phyloP scores from a whole-genome alignment of 2,888 invertebrate genomes.

The Noctua janthe region DNA sequence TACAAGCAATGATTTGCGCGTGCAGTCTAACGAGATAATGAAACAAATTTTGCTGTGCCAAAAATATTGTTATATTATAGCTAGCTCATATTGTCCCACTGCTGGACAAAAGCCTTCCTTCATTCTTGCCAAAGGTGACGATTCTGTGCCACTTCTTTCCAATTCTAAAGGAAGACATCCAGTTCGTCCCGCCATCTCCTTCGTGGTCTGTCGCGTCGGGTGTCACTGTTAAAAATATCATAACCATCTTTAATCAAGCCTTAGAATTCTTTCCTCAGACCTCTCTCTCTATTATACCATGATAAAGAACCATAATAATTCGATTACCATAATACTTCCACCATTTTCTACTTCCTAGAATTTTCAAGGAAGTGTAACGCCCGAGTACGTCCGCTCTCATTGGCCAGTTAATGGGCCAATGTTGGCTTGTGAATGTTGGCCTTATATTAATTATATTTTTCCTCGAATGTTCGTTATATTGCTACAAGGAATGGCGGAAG shows the following conservation, averaged over 20 bases:
- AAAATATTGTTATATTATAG: too few relatives aligned
- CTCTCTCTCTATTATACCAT: conserved; percentile 17
- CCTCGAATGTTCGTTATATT: conserved; percentile 29
- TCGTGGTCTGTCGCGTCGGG: too few relatives aligned
- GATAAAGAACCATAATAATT: not conserved
- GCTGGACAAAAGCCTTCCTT: too few relatives aligned
- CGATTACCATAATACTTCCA: not conserved
- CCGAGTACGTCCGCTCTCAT: conserved; percentile 21
- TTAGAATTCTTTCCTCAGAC: conserved; percentile 1
- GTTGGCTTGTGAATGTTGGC: conserved; percentile 14
- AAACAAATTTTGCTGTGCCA: too few relatives aligned
- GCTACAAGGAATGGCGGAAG: conserved; percentile 49
- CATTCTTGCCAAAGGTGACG: too few relatives aligned
- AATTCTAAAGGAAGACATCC: too few relatives aligned
- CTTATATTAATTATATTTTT: conserved; percentile 22
- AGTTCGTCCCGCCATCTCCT: too few relatives aligned
- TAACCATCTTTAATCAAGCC: not conserved
- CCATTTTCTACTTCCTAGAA: conserved; percentile 13
- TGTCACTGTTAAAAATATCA: too few relatives aligned
- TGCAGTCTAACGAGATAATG: too few relatives aligned
- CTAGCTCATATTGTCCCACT: too few relatives aligned
- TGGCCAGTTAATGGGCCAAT: conserved; percentile 45
- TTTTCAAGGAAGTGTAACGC: conserved; percentile 55
- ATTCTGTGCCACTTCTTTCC: too few relatives aligned
- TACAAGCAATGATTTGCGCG: too few relatives aligned